Base-by-base conservation (phyloP, 1,140 invertebrate species). In the Drosophila serrata region DNA sequence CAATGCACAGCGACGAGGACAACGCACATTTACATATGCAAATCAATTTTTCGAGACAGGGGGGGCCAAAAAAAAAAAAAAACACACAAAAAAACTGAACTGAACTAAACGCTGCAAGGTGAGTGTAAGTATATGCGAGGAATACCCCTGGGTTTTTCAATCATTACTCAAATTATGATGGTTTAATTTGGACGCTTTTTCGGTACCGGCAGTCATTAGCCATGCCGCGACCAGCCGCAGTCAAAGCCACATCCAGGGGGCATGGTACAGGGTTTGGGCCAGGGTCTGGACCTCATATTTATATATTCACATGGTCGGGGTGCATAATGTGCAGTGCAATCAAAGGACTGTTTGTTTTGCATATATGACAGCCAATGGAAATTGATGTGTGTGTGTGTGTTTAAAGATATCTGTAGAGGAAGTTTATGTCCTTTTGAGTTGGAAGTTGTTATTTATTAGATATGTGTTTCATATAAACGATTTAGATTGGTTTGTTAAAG, bases 121-220 rank as follows among this genome's bases (percentile, higher is more conserved):
- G 33, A 37, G 45, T 35, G 55, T 57, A 69, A 68, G 65, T 73
- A 62, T 77, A 72, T 56, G 70, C 62, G 45, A 39, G 39, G 69
- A 55, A 88, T 82, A 88, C 84, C 84, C 84, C 82, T 88, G 84
- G 84, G 84, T 87, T 87, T 87, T 87, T 87, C 84, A 87, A 87
- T 87, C 84, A 87, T 87, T 84, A 88, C 84, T 84, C 76, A 87
- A 87, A 88, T 87, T 87, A 87, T 88, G 76, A 87, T 80, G 82
- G 82, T 87, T 86, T 87, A 87, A 86, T 86, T 86, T 82, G 67
- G 68, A 39, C 72, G 82, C 82, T 86, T 58, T 58, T 53, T 61
- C 59, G 19, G 58, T 78, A 79, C 73, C 82, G 76, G 80, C 76
- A 82, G 70, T 87, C 84, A 80, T 87, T 88, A 87, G 75, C 62